Base-by-base conservation (phyloP, 2,113 vertebrate species). In the Gadus chalcogrammus region DNA sequence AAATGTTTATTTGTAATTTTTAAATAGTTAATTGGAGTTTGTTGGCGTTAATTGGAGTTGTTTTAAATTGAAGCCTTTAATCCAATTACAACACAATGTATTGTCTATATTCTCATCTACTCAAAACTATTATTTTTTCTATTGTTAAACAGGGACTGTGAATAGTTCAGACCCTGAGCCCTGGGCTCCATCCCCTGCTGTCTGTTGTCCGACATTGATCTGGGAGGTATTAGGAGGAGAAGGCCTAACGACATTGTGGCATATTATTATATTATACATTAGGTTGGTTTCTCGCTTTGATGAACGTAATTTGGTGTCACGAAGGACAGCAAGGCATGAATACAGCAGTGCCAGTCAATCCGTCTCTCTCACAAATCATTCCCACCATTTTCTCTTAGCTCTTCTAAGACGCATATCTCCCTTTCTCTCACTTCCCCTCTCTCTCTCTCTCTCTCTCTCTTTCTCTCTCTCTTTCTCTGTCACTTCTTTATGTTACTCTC, bases 251-350 rank as follows among this genome's bases (percentile, higher is more conserved):
- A 48, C 42, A 48, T 48, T 11, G 11, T 48, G 13, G 42, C 75
- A 83, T 79, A 31, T 28, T 20, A 20, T 20, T 20, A 20, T 20
- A 20, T 20, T 20, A 20, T 20, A 20, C 20, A 20, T 20, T 20
- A 20, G 20, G 20, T 20, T 5, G 75, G 77, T 73, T 79, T 83
- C 83, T 84, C 86, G 82, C 83, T 88, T 84, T 82, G 83, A 89
- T 85, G 83, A 88, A 89, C 82, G 83, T 88, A 80, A 89, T 88
- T 84, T 88, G 83, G 85, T 88, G 89, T 86, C 85, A 86, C 63
- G 73, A 81, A 79, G 80, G 85, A 87, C 83, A 83, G 85, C n/a
- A 1, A 20, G 52, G 79, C 53, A 18, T 83, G 87, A 89, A 89
- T 75, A 76, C 79, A 79, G 61, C 15, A 12, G 24, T 28, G 61